phyloP scores from a whole-genome alignment of 53 echinoderm and acorn worm genomes.

The Apostichopus leukothele region DNA sequence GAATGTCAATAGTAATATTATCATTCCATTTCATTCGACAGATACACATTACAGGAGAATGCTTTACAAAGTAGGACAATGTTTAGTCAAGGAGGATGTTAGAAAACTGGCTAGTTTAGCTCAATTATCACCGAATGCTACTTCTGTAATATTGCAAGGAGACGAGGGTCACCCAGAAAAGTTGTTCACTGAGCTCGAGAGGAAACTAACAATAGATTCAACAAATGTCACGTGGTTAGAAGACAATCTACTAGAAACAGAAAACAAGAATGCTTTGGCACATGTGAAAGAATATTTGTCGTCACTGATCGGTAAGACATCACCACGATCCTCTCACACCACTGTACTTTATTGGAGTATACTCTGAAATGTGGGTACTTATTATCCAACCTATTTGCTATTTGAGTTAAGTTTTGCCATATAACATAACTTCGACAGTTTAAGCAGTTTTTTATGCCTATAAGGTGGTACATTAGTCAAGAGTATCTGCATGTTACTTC shows the following conservation, averaged over 20 bases:
- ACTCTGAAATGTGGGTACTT: too few species aligned
- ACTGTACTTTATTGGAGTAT: too few species aligned
- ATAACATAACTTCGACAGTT: too few species aligned
- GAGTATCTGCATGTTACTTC: too few species aligned
- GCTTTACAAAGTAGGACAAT: not conserved
- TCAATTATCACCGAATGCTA: not conserved
- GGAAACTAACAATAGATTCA: not conserved
- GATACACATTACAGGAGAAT: not conserved
- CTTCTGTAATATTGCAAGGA: not conserved
- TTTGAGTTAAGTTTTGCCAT: too few species aligned
- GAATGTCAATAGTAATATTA: too few species aligned
- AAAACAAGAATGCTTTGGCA: not conserved
- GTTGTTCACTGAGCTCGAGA: not conserved
- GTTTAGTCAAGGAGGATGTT: slow-evolving; percentile 1
- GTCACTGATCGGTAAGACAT: not conserved
- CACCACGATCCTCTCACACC: too few species aligned
- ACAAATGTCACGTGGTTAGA: not conserved
- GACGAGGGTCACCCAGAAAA: not conserved
- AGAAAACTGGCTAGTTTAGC: not conserved
- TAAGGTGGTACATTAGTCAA: too few species aligned
- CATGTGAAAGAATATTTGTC: not conserved
- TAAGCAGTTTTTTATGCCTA: too few species aligned
- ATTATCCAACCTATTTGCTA: too few species aligned
- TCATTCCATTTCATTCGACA: not conserved
- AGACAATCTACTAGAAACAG: not conserved